Percentiles rank a stretch among this genome's conserved stretches.
phyloP scores from a whole-genome alignment of 2,888 invertebrate species.

The Drosophila austrosaltans region DNA sequence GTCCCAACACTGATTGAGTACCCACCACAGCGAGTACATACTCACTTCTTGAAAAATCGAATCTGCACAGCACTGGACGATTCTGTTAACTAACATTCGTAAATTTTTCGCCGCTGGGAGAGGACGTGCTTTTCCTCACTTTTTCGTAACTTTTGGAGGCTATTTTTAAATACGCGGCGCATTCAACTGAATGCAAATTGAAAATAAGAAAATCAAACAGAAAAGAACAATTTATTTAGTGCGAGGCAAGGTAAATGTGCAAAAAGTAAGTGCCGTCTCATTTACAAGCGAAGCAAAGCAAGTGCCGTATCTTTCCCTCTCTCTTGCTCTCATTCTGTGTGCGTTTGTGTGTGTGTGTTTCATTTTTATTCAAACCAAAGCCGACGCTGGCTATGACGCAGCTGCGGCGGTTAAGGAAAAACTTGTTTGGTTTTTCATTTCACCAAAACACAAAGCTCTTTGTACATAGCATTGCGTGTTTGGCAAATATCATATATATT shows the following conservation, averaged over 20 bases:
- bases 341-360: conserved; percentile 26
- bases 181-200: conserved; percentile 26
- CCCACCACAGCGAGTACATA: no score
- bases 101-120: conserved; percentile 39
- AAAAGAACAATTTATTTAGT: conserved; percentile 33
- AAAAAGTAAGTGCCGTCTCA: conserved; percentile 48
- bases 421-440: conserved; percentile 65
- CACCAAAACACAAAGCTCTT: conserved; percentile 14
- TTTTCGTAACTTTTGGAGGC: conserved; percentile 18
- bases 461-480: conserved; percentile 24
- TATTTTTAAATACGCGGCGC: conserved; percentile 30
- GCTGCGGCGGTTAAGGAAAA: conserved; percentile 45
- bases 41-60: no score
- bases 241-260: conserved; percentile 52
- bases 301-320: conserved; percentile 5
- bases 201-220: conserved; percentile 37
- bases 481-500: conserved; percentile 46
- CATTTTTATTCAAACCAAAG: conserved; percentile 23
- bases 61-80: no score
- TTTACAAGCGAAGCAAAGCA: conserved; percentile 9
- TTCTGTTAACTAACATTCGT: conserved; percentile 25
- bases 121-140: conserved; percentile 45
- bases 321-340: conserved; percentile 16
- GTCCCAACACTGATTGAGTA: no score
- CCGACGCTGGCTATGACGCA: conserved; percentile 35